These are phyloP conservation scores for Chalcis sispes DNA, from an alignment of 2,888 invertebrate genomes.

Conservation along the genomic window DNA sequence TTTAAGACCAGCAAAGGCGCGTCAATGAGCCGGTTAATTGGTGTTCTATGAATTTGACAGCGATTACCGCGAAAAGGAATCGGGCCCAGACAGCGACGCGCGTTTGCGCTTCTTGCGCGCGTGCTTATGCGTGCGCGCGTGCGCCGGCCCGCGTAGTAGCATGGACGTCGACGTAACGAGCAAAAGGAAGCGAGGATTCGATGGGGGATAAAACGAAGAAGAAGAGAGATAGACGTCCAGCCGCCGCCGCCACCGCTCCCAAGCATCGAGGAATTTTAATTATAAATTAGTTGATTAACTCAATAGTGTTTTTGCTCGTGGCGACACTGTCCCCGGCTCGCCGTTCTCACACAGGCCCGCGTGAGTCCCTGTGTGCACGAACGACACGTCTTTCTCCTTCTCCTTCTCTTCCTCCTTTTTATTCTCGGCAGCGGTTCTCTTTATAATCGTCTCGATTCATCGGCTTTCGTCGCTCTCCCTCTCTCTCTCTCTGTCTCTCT, in stretches of 20 bases:
- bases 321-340: slow-evolving; percentile 62
- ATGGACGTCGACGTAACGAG: slow-evolving; percentile 50
- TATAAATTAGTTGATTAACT: slow-evolving; percentile 77
- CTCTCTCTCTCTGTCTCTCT: no score
- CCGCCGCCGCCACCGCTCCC: slow-evolving; percentile 57
- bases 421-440: slow-evolving; percentile 49
- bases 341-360: slow-evolving; percentile 59
- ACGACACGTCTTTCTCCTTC: slow-evolving; percentile 13
- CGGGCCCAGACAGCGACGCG: slow-evolving; percentile 65
- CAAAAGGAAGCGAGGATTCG: background rate
- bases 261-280: slow-evolving; percentile 75
- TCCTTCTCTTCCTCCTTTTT: no score
- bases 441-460: no score
- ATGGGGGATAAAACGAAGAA: slow-evolving; percentile 35
- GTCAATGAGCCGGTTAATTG: slow-evolving; percentile 69
- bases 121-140: background rate
- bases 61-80: slow-evolving; percentile 73
- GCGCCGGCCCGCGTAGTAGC: background rate
- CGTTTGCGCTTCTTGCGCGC: slow-evolving; percentile 59
- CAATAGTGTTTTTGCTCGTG: slow-evolving; percentile 74
- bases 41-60: slow-evolving; percentile 74
- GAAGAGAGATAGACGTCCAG: slow-evolving; percentile 56
- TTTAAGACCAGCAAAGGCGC: slow-evolving; percentile 30
- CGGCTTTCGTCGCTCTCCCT: no score
- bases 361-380: slow-evolving; percentile 22